Conservation (phyloP, 2,113 vertebrate species). For the Neoarius graeffei region DNA sequence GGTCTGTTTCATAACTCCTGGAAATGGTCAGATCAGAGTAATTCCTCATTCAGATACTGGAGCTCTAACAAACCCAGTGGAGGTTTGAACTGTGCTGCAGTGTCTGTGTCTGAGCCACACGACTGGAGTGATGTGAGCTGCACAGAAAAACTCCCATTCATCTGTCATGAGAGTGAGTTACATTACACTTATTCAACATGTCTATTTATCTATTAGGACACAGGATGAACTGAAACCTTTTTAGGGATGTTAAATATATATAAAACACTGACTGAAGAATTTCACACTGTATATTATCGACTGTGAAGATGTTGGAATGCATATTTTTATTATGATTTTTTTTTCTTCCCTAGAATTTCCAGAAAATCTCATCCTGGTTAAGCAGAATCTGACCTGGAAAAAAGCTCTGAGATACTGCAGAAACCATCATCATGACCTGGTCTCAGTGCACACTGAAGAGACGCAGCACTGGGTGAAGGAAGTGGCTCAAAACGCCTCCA, state of each 20-base stretch:
- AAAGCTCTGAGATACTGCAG: conserved; percentile 27
- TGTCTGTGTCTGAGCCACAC: not conserved
- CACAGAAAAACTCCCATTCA: too few species aligned
- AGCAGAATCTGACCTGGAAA: not conserved
- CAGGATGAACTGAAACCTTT: not conserved
- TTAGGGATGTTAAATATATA: not conserved
- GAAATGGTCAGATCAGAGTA: too few species aligned
- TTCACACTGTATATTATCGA: not conserved
- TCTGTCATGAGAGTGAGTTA: not conserved
- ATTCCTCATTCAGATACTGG: too few species aligned
- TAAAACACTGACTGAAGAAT: not conserved
- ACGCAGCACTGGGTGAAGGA: too few species aligned
- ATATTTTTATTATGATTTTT: not conserved
- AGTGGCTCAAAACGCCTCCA: too few species aligned
- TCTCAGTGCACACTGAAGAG: too few species aligned
- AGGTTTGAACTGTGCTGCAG: not conserved
- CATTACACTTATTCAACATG: not conserved
- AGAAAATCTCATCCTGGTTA: conserved; percentile 2
- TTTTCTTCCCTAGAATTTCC: not conserved
- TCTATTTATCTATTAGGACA: not conserved
- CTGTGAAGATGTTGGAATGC: not conserved
- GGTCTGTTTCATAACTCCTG: not conserved
- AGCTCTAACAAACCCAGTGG: too few species aligned
- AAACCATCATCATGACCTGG: conserved; percentile 9
- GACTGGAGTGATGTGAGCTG: not conserved